phyloP scores from a whole-genome alignment of 2,888 invertebrate species.

The Rugalucina vietnamica region DNA sequence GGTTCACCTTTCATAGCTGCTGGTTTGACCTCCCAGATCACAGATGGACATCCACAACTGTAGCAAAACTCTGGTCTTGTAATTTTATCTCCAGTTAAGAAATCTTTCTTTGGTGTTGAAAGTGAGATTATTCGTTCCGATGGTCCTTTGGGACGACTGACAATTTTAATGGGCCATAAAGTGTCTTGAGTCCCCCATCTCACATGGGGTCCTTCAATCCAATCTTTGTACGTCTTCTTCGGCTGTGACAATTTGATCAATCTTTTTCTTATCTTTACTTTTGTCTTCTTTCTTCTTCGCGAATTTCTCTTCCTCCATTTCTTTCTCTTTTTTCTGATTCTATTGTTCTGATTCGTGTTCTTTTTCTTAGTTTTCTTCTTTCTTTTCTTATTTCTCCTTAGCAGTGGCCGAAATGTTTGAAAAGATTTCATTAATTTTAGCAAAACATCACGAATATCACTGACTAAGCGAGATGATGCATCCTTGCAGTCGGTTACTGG shows the following conservation, averaged over 20 bases:
- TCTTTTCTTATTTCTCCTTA: too few relatives aligned
- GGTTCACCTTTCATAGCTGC: slow-evolving; percentile 66
- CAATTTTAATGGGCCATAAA: slow-evolving; percentile 72
- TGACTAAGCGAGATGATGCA: too few relatives aligned
- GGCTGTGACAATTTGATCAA: slow-evolving; percentile 71
- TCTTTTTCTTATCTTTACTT: too few relatives aligned
- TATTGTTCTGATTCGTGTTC: too few relatives aligned
- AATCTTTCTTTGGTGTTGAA: slow-evolving; percentile 74
- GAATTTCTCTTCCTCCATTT: too few relatives aligned
- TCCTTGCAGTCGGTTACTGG: too few relatives aligned
- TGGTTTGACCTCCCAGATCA: slow-evolving; percentile 72
- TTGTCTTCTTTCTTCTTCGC: too few relatives aligned
- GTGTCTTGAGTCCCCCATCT: slow-evolving; percentile 79
- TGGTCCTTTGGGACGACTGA: slow-evolving; percentile 65
- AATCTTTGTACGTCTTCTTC: slow-evolving; percentile 73
- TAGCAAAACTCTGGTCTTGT: slow-evolving; percentile 76
- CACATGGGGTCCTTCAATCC: slow-evolving; percentile 75
- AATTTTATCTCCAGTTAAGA: slow-evolving; percentile 68
- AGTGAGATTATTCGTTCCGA: slow-evolving; percentile 66
- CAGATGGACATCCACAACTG: slow-evolving; percentile 78
- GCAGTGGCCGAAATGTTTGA: too few relatives aligned
- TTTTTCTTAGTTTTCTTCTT: too few relatives aligned
- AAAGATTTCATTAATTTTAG: too few relatives aligned
- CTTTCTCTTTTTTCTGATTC: too few relatives aligned
- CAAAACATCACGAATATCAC: too few relatives aligned